A percentile compares a stretch with the other conserved stretches of the same genome.
Evolutionary conservation across 1,140 invertebrate genomes (phyloP).

Genomic region (Sarcophaga bullata): DNA sequence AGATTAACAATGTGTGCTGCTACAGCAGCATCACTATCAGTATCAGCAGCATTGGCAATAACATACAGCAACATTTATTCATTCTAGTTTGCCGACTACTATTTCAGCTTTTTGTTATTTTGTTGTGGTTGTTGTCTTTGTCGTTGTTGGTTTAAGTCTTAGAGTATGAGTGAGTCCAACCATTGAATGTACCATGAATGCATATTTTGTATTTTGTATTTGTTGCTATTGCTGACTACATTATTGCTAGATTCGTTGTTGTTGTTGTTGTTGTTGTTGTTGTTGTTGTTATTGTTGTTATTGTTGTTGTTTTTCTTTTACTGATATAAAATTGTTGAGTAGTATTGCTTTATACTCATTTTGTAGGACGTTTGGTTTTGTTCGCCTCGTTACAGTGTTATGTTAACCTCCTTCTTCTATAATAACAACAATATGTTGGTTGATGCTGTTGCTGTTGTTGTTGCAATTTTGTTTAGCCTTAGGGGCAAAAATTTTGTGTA

Average conservation of each 20-base stretch:
- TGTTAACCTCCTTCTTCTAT: too few relatives aligned
- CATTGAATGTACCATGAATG: slow-evolving; percentile 17
- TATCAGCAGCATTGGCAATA: slow-evolving; percentile 38
- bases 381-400: neutral
- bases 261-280: slow-evolving; percentile 4
- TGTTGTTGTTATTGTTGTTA: neutral
- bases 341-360: neutral
- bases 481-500: neutral
- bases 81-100: slow-evolving; percentile 37
- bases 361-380: slow-evolving; percentile 20
- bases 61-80: slow-evolving; percentile 30
- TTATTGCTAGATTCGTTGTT: neutral
- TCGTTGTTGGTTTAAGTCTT: slow-evolving; percentile 41
- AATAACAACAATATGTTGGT: neutral
- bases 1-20: slow-evolving; percentile 59
- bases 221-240: neutral
- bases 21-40: neutral
- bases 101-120: slow-evolving; percentile 50
- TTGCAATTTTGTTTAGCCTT: slow-evolving; percentile 2
- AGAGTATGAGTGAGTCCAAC: slow-evolving; percentile 11
- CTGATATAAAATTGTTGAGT: neutral
- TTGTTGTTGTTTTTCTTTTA: slow-evolving; percentile 15
- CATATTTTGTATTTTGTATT: neutral
- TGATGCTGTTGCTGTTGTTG: neutral
- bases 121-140: slow-evolving; percentile 49